phyloP scores from a whole-genome alignment of 2,888 invertebrate species.

The Drosophila barbarae region DNA sequence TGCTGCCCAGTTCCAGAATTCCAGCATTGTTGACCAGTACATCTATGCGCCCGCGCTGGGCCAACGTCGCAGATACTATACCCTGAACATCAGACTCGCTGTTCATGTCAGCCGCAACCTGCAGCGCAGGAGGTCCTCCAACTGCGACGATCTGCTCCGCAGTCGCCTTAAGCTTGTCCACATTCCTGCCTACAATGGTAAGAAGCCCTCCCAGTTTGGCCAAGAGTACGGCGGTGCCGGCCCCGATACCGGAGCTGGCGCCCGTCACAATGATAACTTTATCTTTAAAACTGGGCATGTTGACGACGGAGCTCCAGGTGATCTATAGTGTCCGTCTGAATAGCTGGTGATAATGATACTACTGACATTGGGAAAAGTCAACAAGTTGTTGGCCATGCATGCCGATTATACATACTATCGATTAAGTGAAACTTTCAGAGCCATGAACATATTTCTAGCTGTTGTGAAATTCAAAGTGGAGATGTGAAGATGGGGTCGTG shows the following conservation, averaged over 20 bases:
- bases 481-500: not conserved
- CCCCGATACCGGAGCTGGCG: conserved; percentile 88
- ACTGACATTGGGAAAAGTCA: conserved; percentile 33
- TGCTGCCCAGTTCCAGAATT: conserved; percentile 88
- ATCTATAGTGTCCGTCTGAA: not conserved
- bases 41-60: conserved; percentile 88
- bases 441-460: conserved; percentile 2
- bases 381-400: conserved; percentile 1
- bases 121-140: conserved; percentile 80
- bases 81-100: conserved; percentile 86
- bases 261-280: conserved; percentile 85
- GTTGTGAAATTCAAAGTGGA: conserved; percentile 28
- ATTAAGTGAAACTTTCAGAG: conserved; percentile 11
- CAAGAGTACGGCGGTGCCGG: conserved; percentile 85
- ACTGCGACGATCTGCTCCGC: conserved; percentile 79
- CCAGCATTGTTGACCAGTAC: conserved; percentile 94
- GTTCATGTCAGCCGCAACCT: conserved; percentile 85
- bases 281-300: conserved; percentile 81
- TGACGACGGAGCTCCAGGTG: not conserved
- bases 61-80: conserved; percentile 86
- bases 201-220: conserved; percentile 84
- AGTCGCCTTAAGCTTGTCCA: conserved; percentile 83
- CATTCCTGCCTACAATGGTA: conserved; percentile 85
- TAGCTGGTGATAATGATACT: not conserved
- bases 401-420: conserved; percentile 38